A percentile compares a stretch with the other conserved stretches of the same genome.
Evolutionary conservation across 2,113 vertebrate species (phyloP).

Genomic region (Megalops atlanticus): DNA sequence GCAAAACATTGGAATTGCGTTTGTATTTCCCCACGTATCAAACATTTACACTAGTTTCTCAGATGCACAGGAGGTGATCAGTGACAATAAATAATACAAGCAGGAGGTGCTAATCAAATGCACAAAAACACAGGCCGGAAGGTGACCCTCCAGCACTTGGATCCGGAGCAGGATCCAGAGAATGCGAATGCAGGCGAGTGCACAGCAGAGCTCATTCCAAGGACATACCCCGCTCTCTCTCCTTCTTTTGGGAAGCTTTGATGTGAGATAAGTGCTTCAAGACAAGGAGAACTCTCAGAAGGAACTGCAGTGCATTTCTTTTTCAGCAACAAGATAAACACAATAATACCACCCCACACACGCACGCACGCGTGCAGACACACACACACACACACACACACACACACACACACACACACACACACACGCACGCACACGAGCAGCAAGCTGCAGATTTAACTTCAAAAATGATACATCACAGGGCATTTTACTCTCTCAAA

Average conservation of each 20-base stretch:
- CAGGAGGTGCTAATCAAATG: too few relatives aligned
- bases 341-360: too few relatives aligned
- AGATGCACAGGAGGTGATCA: too few relatives aligned
- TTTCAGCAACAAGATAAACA: not conserved
- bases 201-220: not conserved
- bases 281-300: not conserved
- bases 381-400: not conserved
- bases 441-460: not conserved
- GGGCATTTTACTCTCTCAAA: not conserved
- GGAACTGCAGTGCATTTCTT: not conserved
- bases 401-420: not conserved
- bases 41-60: too few relatives aligned
- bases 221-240: not conserved
- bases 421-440: not conserved
- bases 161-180: too few relatives aligned
- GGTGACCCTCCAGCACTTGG: too few relatives aligned
- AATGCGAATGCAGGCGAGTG: too few relatives aligned
- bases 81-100: too few relatives aligned
- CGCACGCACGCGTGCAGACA: not conserved
- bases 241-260: not conserved
- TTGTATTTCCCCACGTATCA: too few relatives aligned
- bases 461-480: not conserved
- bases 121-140: too few relatives aligned
- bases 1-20: too few relatives aligned
- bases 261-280: not conserved